Evolutionary conservation across 2,888 invertebrate genomes (phyloP).

Genomic region (Escarpia spicata): DNA sequence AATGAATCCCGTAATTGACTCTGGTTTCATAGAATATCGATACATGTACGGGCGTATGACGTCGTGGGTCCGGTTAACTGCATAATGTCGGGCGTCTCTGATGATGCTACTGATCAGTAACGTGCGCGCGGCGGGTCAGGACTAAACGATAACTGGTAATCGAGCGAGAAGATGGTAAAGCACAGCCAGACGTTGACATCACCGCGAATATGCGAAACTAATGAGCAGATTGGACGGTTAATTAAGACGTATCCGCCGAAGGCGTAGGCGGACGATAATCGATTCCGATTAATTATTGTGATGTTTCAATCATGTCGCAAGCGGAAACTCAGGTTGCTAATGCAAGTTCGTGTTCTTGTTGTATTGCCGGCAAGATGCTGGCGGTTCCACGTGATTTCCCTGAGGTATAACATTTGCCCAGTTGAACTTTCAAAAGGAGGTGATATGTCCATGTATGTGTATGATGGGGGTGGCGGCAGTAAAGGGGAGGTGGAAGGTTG

Average conservation of each 20-base stretch:
- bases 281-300: background rate
- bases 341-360: background rate
- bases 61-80: background rate
- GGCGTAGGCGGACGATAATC: background rate
- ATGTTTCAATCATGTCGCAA: background rate
- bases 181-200: background rate
- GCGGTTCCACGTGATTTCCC: background rate
- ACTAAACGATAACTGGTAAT: background rate
- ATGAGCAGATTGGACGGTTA: background rate
- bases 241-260: background rate
- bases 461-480: too few relatives aligned
- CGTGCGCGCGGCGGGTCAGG: background rate
- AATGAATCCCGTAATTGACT: background rate
- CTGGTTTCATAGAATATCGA: background rate
- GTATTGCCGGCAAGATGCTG: background rate
- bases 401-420: background rate
- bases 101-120: background rate
- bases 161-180: background rate
- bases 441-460: too few relatives aligned
- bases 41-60: background rate
- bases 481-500: too few relatives aligned
- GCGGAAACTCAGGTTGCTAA: background rate
- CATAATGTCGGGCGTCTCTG: background rate
- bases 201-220: background rate
- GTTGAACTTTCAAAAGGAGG: too few relatives aligned